These are phyloP conservation scores for Aphyosemion australe DNA, from an alignment of 2,113 vertebrate genomes.

Conservation along the genomic window DNA sequence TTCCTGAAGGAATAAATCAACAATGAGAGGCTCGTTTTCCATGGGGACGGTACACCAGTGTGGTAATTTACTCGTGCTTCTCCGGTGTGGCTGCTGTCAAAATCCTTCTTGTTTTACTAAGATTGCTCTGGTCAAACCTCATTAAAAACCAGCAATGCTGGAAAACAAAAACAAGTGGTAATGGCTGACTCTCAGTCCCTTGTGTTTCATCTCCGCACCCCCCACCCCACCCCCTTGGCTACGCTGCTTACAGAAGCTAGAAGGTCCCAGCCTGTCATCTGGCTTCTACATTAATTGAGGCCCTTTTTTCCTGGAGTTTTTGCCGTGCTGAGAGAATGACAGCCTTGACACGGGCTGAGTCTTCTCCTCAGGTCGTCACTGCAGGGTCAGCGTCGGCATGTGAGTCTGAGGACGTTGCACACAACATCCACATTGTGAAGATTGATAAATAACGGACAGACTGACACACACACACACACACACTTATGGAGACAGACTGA, in stretches of 20 bases:
- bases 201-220: constrained; percentile 47
- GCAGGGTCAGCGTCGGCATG: constrained; percentile 25
- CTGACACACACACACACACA: constrained; percentile 16
- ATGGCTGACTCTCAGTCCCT: constrained; percentile 54
- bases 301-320: constrained; percentile 20
- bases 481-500: constrained; percentile 36
- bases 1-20: constrained; percentile 40
- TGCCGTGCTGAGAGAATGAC: constrained; percentile 42
- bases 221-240: constrained; percentile 12
- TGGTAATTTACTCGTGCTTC: constrained; percentile 63
- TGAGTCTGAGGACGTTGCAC: constrained; percentile 21
- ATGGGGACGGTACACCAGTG: constrained; percentile 55
- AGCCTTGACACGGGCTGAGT: constrained; percentile 26
- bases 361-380: constrained; percentile 34
- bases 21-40: constrained; percentile 40
- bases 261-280: constrained; percentile 31
- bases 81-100: constrained; percentile 39
- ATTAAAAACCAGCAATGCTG: constrained; percentile 57
- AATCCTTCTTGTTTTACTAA: constrained; percentile 61
- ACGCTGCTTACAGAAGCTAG: constrained; percentile 19
- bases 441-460: constrained; percentile 34
- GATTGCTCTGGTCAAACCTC: constrained; percentile 69
- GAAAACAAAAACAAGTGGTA: constrained; percentile 74
- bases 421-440: constrained; percentile 27
- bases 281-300: constrained; percentile 54